Evolutionary conservation across 2,888 invertebrate genomes (phyloP), one percentile per base, ranked within the genome.

Genomic region (Pristionchus maxplancki): DNA sequence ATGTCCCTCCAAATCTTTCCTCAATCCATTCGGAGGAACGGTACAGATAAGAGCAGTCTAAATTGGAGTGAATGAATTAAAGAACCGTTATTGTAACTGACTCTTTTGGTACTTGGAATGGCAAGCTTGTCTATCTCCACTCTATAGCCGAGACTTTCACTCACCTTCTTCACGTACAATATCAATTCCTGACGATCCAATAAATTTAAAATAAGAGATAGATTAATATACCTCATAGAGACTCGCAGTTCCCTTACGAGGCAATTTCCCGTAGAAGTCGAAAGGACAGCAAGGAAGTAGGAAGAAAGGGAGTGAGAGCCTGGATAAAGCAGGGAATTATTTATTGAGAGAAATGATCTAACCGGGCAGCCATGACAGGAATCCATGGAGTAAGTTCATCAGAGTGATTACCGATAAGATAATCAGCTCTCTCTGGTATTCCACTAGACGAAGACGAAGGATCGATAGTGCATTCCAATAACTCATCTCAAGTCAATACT

Each of bases 381-480:
- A 99, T 97, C 99, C 99, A 99, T 0, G 98, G 98, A 15, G 99
- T 98, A n/a, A 99, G 95, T 95, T 99, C 99, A 96, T 99, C 99
- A 24, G 98, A 98, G 96, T 99, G 99, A 95, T 99, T 99, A 87
- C 99, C 99, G 95, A 99, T 98, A 86, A 99, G 95, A 87, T 90
- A 94, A 90, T 94, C 93, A 15, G 90, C 90, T 28, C 88, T 90
- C 3, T 85, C 74, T 6, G 92, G 92, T 9, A 92, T 50, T 67
- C 90, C 88, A 50, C 85, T 48, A 0, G 88, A 82, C 37, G 81
- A 67, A 28, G 82, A 67, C 17, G 82, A 82, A 13, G 64, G 64
- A 48, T 88, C 50, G 44, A 88, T 20, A 11, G 88, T 62, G n/a
- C 44, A 53, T 31, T 88, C 88, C 24, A 78, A 3, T 44, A 88